Evolutionary conservation across 2,888 invertebrate species (phyloP).

Genomic region (Geophilus truncorum): DNA sequence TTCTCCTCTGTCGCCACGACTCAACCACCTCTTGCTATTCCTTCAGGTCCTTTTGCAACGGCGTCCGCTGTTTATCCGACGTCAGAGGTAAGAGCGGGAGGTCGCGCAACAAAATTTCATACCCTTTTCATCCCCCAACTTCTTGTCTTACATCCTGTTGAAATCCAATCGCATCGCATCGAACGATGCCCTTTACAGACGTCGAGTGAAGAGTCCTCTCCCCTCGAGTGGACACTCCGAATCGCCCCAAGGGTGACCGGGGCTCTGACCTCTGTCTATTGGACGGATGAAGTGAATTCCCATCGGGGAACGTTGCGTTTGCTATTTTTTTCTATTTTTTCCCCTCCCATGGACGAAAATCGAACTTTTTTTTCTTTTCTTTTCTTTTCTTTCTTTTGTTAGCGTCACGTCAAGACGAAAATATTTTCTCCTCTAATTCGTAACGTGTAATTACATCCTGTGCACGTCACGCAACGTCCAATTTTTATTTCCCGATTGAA

Average conservation of each 20-base stretch:
- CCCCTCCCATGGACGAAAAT: neutral
- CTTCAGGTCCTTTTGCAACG: neutral
- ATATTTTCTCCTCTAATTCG: too few species aligned
- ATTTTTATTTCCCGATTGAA: neutral
- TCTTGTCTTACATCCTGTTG: neutral
- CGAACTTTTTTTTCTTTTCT: neutral
- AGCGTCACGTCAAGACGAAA: neutral
- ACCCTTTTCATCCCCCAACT: neutral
- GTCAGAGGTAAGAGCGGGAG: neutral
- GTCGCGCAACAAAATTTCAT: neutral
- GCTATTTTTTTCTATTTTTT: neutral
- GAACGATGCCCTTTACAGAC: neutral
- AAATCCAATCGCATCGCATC: slow-evolving; percentile 11
- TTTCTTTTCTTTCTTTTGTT: too few species aligned
- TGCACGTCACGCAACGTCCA: neutral
- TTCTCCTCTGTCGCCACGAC: neutral
- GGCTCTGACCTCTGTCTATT: neutral
- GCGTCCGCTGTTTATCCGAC: neutral
- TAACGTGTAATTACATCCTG: too few species aligned
- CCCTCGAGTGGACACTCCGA: neutral
- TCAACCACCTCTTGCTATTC: neutral
- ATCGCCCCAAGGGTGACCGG: neutral
- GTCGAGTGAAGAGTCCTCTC: slow-evolving; percentile 2
- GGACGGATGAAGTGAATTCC: neutral
- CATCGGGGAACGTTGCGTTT: neutral